Evolutionary conservation across 2,888 invertebrate genomes (phyloP).

Genomic region (Meteorus colon): DNA sequence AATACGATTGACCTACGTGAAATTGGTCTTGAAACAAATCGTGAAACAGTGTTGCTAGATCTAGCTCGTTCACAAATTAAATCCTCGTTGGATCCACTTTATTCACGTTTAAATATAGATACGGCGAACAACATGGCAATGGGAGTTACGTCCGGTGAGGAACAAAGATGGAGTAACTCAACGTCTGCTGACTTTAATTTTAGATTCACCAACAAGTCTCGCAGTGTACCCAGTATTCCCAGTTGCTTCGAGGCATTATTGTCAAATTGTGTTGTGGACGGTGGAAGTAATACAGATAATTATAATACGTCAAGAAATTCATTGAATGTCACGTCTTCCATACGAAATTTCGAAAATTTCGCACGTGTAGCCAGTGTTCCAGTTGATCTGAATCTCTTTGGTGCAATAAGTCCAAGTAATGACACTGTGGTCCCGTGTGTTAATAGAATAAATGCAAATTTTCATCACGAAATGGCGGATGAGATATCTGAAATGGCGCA

Average conservation of each 20-base stretch:
- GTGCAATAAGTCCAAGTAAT: conserved; percentile 48
- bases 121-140: conserved; percentile 57
- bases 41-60: conserved; percentile 58
- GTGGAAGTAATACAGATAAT: conserved; percentile 32
- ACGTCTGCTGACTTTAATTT: conserved; percentile 67
- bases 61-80: conserved; percentile 45
- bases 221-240: conserved; percentile 71
- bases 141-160: conserved; percentile 52
- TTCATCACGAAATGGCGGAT: conserved; percentile 57
- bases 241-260: conserved; percentile 61
- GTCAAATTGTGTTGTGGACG: conserved; percentile 23
- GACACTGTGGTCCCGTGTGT: conserved; percentile 30
- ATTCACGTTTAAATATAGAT: conserved; percentile 69
- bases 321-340: conserved; percentile 51
- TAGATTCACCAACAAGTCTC: conserved; percentile 72
- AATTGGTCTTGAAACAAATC: conserved; percentile 67
- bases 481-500: conserved; percentile 27
- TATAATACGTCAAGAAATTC: conserved; percentile 29
- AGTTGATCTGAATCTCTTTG: conserved; percentile 80
- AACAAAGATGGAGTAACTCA: conserved; percentile 60
- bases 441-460: conserved; percentile 23
- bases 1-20: conserved; percentile 70
- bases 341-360: conserved; percentile 66
- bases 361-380: conserved; percentile 77
- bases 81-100: conserved; percentile 61